Conservation (phyloP, 2,797 vertebrate genomes). For the Cynopterus sphinx region DNA sequence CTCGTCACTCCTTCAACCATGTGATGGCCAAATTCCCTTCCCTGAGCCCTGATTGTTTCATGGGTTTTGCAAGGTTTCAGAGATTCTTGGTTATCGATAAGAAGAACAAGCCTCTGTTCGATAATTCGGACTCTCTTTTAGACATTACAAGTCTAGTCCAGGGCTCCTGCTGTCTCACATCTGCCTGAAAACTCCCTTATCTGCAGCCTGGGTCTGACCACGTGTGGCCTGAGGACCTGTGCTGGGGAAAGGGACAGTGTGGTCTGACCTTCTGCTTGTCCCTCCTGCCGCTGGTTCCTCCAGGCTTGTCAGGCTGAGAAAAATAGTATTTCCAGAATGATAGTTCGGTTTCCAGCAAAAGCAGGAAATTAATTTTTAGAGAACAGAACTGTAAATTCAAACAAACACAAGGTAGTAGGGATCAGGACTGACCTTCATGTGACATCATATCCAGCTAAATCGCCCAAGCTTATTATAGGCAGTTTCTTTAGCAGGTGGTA, state of each 20-base stretch:
- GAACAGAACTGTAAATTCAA: neutral
- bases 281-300: neutral
- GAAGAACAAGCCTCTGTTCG: neutral
- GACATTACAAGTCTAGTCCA: neutral
- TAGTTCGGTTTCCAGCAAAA: neutral
- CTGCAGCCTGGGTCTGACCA: rapidly evolving
- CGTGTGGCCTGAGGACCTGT: neutral
- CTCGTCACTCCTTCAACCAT: neutral
- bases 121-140: neutral
- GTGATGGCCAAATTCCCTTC: neutral
- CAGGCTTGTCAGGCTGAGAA: neutral
- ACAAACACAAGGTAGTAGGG: neutral
- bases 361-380: neutral
- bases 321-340: neutral
- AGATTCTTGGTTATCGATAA: neutral
- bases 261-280: neutral
- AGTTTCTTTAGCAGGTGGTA: neutral
- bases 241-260: neutral
- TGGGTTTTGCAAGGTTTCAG: neutral
- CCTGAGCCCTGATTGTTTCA: neutral
- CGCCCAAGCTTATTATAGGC: neutral
- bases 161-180: neutral
- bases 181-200: neutral
- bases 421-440: neutral
- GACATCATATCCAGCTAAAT: neutral